Evolutionary conservation across 1,140 invertebrate species (phyloP), one percentile per base, ranked within the genome.

Genomic region (Mycetomoellerius zeteki): DNA sequence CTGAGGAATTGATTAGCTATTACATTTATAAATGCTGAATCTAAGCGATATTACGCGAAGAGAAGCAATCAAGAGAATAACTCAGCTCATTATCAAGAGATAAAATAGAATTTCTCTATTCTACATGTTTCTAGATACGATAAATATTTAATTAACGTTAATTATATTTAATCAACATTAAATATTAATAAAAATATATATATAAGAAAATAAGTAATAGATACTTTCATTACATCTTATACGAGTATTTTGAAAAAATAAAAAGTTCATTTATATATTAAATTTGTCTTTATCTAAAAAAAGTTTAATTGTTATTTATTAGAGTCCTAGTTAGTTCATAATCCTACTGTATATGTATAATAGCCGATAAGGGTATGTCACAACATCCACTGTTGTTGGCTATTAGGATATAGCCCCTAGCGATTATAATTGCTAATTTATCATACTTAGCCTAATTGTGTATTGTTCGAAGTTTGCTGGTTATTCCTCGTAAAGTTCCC

Each of bases 361-460:
- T 19, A 75, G 0, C 14, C 30, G 12, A 75, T 58, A 75, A 75
- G 19, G 10, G 0, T 75, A 58, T 37, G n/a, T 75, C n/a, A 24
- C 54, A 56, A 73, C 33, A 58, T 75, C 3, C 72, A 30, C 14
- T 75, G 30, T 2, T 73, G 50, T 73, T 75, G 54, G 72, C 30
- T 37, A 75, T 75, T 75, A 75, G 52, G 72, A 37, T 75, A 75
- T 75, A 19, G 54, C 58, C 72, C 3, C 72, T 12, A 30, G 30
- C 6, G 72, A 75, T 24, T 75, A 58, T 75, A 75, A 75, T 75
- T 75, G 54, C 30, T 75, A 75, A 75, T 75, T 75, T 75, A 75
- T 75, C 72, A 75, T 43, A 75, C 72, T 75, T 75, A 75, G 33
- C n/a, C 52, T 56, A 75, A 69, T 69, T 69, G 65, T 37, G n/a